These are phyloP conservation scores for Lepidothrix coronata DNA, from an alignment of 2,113 vertebrate genomes.

Conservation along the genomic window DNA sequence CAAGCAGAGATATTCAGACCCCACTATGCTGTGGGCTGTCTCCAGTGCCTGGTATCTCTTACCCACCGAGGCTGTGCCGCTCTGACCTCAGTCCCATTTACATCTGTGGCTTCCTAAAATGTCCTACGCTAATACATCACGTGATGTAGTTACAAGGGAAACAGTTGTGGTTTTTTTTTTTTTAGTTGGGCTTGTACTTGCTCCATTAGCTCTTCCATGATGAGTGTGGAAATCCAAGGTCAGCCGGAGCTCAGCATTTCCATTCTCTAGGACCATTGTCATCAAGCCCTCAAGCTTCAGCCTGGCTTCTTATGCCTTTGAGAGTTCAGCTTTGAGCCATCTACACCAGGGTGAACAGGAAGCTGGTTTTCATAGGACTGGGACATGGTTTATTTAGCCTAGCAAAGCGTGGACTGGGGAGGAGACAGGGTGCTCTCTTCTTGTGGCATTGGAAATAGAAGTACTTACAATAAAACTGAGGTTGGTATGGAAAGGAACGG, in stretches of 20 bases:
- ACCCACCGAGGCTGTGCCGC: not conserved
- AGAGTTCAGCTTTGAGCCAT: not conserved
- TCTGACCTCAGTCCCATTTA: not conserved
- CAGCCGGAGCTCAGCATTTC: not conserved
- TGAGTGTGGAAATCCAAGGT: not conserved
- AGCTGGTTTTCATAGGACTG: not conserved
- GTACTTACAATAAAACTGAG: not conserved
- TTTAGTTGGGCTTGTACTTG: not conserved
- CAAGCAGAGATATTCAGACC: not conserved
- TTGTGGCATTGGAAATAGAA: not conserved
- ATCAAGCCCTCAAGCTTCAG: not conserved
- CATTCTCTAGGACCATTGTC: not conserved
- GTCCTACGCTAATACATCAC: not conserved
- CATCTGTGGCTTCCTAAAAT: not conserved
- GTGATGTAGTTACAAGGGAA: not conserved
- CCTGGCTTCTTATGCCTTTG: not conserved
- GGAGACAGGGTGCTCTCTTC: not conserved
- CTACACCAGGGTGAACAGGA: not conserved
- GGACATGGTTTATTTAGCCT: not conserved
- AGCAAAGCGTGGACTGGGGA: not conserved
- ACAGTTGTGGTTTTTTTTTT: fast-evolving
- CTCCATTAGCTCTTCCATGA: not conserved
- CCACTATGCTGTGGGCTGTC: fast-evolving
- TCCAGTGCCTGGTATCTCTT: not conserved
- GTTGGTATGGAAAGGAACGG: not conserved